Percentiles rank a stretch among this genome's conserved stretches.
These are phyloP conservation scores for Limanda limanda DNA, from an alignment of 2,113 vertebrate genomes.

Conservation along the genomic window DNA sequence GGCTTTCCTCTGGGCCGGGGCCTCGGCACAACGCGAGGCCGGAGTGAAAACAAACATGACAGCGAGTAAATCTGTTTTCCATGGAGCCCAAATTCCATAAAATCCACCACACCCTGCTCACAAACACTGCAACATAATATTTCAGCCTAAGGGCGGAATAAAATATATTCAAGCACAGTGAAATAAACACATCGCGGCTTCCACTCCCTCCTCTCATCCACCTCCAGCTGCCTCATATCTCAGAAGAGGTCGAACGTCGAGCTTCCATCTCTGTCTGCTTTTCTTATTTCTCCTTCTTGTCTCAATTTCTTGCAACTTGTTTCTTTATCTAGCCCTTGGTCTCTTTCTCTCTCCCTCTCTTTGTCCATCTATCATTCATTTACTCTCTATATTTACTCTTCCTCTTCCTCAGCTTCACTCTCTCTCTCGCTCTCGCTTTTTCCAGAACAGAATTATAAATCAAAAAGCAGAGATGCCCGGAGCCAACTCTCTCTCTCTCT, in stretches of 20 bases:
- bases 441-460: slow-evolving; percentile 32
- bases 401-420: not conserved
- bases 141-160: slow-evolving; percentile 26
- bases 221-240: not conserved
- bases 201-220: not conserved
- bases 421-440: not conserved
- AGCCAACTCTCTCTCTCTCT: not conserved
- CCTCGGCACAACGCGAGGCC: not conserved
- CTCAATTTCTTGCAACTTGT: not conserved
- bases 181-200: slow-evolving; percentile 1
- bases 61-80: slow-evolving; percentile 51
- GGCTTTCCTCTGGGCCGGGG: slow-evolving; percentile 25
- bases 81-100: slow-evolving; percentile 35
- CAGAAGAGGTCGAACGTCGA: not conserved
- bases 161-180: not conserved
- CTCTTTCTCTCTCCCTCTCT: not conserved
- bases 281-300: not conserved
- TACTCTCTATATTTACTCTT: slow-evolving; percentile 19
- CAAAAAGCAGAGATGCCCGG: slow-evolving; percentile 20
- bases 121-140: not conserved
- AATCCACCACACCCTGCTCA: slow-evolving; percentile 15
- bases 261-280: not conserved
- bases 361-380: slow-evolving; percentile 20
- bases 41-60: slow-evolving; percentile 55
- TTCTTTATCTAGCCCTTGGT: not conserved